Percentiles rank a stretch among this genome's conserved stretches.
Conservation (phyloP, 2,888 invertebrate genomes). For the Syrista parreyssii region DNA sequence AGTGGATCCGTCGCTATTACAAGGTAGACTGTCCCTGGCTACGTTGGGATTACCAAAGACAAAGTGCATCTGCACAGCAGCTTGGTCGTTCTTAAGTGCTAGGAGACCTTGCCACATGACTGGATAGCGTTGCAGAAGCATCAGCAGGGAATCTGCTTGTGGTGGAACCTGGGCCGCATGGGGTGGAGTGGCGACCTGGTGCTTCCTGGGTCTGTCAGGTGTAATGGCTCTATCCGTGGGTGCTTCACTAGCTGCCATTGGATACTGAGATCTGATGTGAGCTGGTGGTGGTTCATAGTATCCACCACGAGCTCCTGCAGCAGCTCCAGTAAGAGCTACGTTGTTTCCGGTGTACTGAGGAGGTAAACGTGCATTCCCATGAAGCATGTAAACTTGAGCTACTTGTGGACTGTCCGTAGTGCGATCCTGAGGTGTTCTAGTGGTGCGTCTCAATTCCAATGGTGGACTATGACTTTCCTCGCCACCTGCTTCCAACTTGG, state of each 20-base stretch:
- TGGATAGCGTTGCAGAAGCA: slow-evolving; percentile 89
- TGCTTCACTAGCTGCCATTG: slow-evolving; percentile 60
- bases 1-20: slow-evolving; percentile 84
- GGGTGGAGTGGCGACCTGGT: slow-evolving; percentile 71
- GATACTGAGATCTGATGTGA: slow-evolving; percentile 64
- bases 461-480: slow-evolving; percentile 78
- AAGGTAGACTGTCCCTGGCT: slow-evolving; percentile 88
- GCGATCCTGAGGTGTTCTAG: slow-evolving; percentile 68
- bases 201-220: slow-evolving; percentile 68
- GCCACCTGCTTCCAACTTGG: slow-evolving; percentile 71
- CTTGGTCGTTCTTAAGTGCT: slow-evolving; percentile 96
- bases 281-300: slow-evolving; percentile 76
- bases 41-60: slow-evolving; percentile 94
- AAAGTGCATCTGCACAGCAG: slow-evolving; percentile 98
- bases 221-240: slow-evolving; percentile 67
- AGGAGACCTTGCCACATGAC: slow-evolving; percentile 98
- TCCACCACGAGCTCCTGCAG: slow-evolving; percentile 62
- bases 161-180: slow-evolving; percentile 84
- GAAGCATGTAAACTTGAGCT: slow-evolving; percentile 73
- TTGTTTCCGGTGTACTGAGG: slow-evolving; percentile 54
- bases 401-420: slow-evolving; percentile 79
- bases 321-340: slow-evolving; percentile 45
- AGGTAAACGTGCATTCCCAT: slow-evolving; percentile 67
- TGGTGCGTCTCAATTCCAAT: slow-evolving; percentile 75
- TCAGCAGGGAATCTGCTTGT: slow-evolving; percentile 85